phyloP scores from a whole-genome alignment of 2,888 invertebrate genomes.

The Coleophora deauratella region DNA sequence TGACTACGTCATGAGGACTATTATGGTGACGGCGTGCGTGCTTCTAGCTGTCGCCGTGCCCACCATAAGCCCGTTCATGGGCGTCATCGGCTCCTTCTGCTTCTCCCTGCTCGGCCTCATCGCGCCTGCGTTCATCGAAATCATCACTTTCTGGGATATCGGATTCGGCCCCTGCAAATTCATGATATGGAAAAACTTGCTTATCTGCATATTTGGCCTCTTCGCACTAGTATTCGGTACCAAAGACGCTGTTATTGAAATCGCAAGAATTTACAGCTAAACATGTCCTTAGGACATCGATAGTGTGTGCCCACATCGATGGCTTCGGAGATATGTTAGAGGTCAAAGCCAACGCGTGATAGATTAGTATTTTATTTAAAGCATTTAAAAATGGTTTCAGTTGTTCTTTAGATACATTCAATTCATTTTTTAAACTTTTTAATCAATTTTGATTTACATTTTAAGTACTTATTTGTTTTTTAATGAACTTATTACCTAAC shows the following conservation, averaged over 20 bases:
- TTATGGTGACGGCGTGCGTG: slow-evolving; percentile 80
- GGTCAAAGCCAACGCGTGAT: too few relatives aligned
- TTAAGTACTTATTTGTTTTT: too few relatives aligned
- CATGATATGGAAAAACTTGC: slow-evolving; percentile 84
- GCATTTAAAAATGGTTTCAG: too few relatives aligned
- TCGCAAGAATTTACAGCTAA: slow-evolving; percentile 27
- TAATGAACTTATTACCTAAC: too few relatives aligned
- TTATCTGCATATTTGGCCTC: slow-evolving; percentile 84
- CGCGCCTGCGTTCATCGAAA: slow-evolving; percentile 88
- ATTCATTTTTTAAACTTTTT: too few relatives aligned
- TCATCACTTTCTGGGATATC: slow-evolving; percentile 88
- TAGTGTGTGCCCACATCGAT: too few relatives aligned
- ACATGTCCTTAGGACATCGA: too few relatives aligned
- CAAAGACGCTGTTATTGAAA: slow-evolving; percentile 45
- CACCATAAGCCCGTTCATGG: slow-evolving; percentile 90
- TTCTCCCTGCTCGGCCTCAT: slow-evolving; percentile 93
- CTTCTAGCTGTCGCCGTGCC: slow-evolving; percentile 89
- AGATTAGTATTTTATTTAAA: too few relatives aligned
- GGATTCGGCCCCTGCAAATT: slow-evolving; percentile 83
- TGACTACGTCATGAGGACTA: slow-evolving; percentile 83
- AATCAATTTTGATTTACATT: too few relatives aligned
- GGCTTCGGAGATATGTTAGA: too few relatives aligned
- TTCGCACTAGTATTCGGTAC: slow-evolving; percentile 87
- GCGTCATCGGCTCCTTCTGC: slow-evolving; percentile 94
- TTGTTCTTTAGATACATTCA: too few relatives aligned